Evolutionary conservation across 1,140 invertebrate species (phyloP), one percentile per base, ranked within the genome.

Genomic region (Mactra quadrangularis): DNA sequence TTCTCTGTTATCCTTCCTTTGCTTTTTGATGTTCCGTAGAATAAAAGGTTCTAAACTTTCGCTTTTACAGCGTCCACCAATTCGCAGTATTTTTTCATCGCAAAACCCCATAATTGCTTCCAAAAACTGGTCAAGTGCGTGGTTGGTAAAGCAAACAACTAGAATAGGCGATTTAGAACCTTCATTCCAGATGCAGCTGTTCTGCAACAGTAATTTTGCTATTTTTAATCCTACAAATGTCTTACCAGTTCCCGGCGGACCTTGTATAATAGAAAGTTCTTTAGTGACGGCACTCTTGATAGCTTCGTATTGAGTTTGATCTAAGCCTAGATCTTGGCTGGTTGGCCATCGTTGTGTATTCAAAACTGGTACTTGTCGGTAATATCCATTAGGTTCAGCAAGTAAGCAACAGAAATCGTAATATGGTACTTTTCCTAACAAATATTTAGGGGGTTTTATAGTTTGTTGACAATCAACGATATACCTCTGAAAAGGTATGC

Each of bases 41-140:
- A 79, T 78, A 47, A 77, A 89, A 15, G 79, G 50, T 79, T 89
- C 62, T 1, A 92, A 47, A 0, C 17, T 29, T 38, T 88, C 77
- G 62, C 66, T 95, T 87, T 95, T 95, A 1, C 95, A 95, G 91
- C 96, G 95, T 13, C 95, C 95, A 4, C 97, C 97, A 83, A 97
- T 94, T 33, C 97, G 94, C 17, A 96, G 93, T 70, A 97, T 93
- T 45, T 90, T 91, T 0, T 70, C 70, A 0, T 85, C 68, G 53
- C 81, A 85, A 53, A 88, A 89, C n/a, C 59, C 15, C 0, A 84
- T 31, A 19, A 93, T 89, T 27, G 95, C 96, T 91, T 97, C 95
- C n/a, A 98, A 91, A 93, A 98, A 97, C 90, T 98, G 96, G 93
- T 98, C 97, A 2, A 98, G 90, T 0, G 97, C 97, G 92, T 97